Conservation (phyloP, 2,888 invertebrate species). For the Gryllus longicercus region DNA sequence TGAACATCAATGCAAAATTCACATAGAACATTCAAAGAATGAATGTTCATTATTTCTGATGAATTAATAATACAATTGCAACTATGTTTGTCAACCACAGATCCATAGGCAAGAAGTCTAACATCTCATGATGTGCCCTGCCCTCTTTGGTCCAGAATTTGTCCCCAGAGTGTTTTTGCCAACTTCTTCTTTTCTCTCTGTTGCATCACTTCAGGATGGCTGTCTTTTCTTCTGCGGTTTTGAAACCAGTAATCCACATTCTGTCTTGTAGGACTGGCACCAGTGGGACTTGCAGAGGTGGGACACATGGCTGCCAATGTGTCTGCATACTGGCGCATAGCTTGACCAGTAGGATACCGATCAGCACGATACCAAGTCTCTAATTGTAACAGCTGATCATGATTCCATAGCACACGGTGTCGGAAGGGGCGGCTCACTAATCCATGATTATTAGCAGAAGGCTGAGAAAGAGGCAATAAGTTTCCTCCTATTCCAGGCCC, state of each 20-base stretch:
- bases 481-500: background rate
- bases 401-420: conserved; percentile 34
- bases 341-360: conserved; percentile 34
- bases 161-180: conserved; percentile 33
- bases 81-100: no score
- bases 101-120: no score
- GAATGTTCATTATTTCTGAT: no score
- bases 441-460: background rate
- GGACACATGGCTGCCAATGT: conserved; percentile 26
- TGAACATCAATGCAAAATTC: no score
- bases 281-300: conserved; percentile 21
- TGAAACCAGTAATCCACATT: conserved; percentile 37
- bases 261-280: conserved; percentile 32
- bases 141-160: conserved; percentile 31
- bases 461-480: background rate
- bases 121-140: conserved; percentile 27
- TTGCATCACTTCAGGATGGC: conserved; percentile 35
- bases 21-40: no score
- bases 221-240: conserved; percentile 34
- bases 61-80: no score
- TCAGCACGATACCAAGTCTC: conserved; percentile 34
- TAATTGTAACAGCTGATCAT: conserved; percentile 32
- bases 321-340: conserved; percentile 34
- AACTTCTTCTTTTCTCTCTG: conserved; percentile 36
- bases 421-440: conserved; percentile 30